Conservation (phyloP, 2,113 vertebrate genomes). For the Xiphias gladius region DNA sequence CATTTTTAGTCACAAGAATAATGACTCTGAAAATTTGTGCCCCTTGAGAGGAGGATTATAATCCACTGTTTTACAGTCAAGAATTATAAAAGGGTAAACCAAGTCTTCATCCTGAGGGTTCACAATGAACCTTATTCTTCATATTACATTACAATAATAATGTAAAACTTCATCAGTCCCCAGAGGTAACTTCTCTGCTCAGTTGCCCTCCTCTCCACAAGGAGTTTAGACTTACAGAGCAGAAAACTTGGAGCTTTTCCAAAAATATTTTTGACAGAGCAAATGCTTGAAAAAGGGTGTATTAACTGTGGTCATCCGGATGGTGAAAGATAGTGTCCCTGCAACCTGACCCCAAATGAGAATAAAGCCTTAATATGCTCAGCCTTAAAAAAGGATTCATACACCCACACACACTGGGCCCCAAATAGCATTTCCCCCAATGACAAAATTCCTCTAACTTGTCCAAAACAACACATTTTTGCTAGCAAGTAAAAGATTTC, state of each 20-base stretch:
- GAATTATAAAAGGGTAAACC: conserved; percentile 31
- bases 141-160: conserved; percentile 40
- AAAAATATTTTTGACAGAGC: neutral
- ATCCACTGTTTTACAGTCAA: conserved; percentile 58
- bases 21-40: conserved; percentile 57
- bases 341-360: neutral
- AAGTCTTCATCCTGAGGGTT: conserved; percentile 35
- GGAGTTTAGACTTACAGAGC: conserved; percentile 3
- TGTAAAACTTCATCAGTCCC: conserved; percentile 39
- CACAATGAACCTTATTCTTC: conserved; percentile 31
- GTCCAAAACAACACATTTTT: neutral
- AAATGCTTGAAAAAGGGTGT: neutral
- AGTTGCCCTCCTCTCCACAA: neutral
- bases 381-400: neutral
- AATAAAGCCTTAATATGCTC: conserved; percentile 1
- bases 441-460: neutral
- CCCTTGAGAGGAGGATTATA: conserved; percentile 62
- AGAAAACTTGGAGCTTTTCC: conserved; percentile 6
- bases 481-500: neutral
- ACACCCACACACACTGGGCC: neutral
- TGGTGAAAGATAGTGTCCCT: neutral
- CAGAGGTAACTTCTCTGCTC: conserved; percentile 13
- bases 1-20: conserved; percentile 54
- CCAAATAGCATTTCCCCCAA: neutral
- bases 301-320: conserved; percentile 1